Percentiles rank a stretch among this genome's conserved stretches.
These are phyloP conservation scores for Poecilia latipinna DNA, from an alignment of 2,113 vertebrate species.

Conservation along the genomic window DNA sequence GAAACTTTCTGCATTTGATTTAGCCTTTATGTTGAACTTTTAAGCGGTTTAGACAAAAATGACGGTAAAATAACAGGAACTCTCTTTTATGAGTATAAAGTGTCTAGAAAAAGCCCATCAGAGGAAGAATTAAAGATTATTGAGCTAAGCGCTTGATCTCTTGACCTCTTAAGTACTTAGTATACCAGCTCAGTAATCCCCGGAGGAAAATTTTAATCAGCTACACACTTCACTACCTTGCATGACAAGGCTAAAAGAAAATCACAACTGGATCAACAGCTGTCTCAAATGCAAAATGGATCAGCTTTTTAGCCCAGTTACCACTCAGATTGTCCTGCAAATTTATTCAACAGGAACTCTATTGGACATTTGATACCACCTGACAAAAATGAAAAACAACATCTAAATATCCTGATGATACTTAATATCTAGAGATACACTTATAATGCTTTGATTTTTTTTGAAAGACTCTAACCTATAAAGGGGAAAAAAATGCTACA, in stretches of 20 bases:
- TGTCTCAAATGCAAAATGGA: constrained; percentile 24
- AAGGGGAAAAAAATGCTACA: no score
- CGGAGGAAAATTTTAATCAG: constrained; percentile 60
- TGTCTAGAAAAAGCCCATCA: constrained; percentile 64
- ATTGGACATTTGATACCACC: constrained; percentile 6
- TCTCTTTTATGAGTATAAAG: constrained; percentile 27
- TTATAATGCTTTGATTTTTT: not conserved
- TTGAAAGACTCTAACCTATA: no score
- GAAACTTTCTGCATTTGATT: not conserved
- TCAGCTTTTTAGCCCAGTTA: constrained; percentile 13
- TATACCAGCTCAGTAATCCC: constrained; percentile 68
- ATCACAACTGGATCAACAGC: constrained; percentile 17
- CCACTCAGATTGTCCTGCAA: constrained; percentile 5
- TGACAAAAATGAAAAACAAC: not conserved
- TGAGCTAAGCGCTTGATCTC: constrained; percentile 60
- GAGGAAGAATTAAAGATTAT: constrained; percentile 71
- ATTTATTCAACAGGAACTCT: constrained; percentile 2
- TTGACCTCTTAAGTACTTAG: constrained; percentile 70
- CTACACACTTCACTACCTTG: constrained; percentile 54
- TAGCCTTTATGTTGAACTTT: not conserved
- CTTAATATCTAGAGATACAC: no score
- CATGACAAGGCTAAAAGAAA: constrained; percentile 12
- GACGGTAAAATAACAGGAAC: constrained; percentile 32
- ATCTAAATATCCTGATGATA: not conserved
- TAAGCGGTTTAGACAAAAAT: not conserved